Base-by-base conservation (phyloP, 2,797 vertebrate species). In the Merluccius polli region DNA sequence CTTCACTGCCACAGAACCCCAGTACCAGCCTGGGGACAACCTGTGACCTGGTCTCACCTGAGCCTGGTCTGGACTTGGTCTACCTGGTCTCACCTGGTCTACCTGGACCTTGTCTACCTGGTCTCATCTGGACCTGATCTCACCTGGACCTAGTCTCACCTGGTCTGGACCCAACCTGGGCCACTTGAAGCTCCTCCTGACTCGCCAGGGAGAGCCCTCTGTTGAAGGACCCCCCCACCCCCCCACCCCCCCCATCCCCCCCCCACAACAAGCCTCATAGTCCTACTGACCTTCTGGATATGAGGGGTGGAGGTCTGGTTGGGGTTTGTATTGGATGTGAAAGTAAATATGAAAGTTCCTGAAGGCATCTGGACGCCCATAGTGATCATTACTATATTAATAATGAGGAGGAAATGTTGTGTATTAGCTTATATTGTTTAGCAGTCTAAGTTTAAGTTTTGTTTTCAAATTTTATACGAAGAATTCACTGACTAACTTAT, bases 1-100 rank as follows among this genome's bases (percentile, higher is more conserved):
- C 95, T 99, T 99, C 93, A 99, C 98, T 76, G 97, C 98, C 88
- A 99, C 98, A 72, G 98, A 99, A 94, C 98, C 98, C 92, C 98
- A 99, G 92, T 99, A 99, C 88, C 98, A 99, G 87, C 98, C 98
- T 0, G 98, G 97, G 0, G 98, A 99, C 89, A 99, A 99, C 90
- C 97, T 99, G 94, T 99, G 94, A 97, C 12, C 18, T 24, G 74
- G 21, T 8, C 52, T 59, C 7, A n/a, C 5, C 48, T 59, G 18
- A 21, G 8, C 21, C 21, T n/a, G 33, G 33, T 35, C 33, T 35
- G 3, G 93, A 94, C 27, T 3, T 29, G 75, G 79, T 38, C 16
- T 18, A 36, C 48, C 48, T 21, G 48, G 18, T n/a, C 48, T n/a
- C 7, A 12, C 59, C 59, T 63, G 24, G 59, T 18, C 5, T 3